A percentile compares a stretch with the other conserved stretches of the same genome.
Conservation (phyloP, 2,113 vertebrate species). For the cattle (Bos taurus) region DNA sequence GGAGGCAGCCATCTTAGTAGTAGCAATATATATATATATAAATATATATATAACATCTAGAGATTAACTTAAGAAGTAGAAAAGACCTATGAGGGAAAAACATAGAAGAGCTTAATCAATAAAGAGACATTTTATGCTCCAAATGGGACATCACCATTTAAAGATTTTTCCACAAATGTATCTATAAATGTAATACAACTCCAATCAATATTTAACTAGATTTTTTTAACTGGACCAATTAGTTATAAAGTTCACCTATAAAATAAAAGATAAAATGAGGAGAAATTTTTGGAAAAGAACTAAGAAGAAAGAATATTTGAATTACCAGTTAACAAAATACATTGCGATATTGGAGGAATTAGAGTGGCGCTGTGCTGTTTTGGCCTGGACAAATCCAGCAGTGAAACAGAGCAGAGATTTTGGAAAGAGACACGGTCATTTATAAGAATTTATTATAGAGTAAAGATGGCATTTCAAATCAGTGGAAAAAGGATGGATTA, state of each 20-base stretch:
- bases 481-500: slow-evolving; percentile 34
- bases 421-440: neutral
- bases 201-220: neutral
- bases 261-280: neutral
- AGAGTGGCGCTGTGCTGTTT: neutral
- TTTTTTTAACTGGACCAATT: slow-evolving; percentile 5
- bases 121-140: neutral
- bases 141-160: neutral
- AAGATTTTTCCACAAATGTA: neutral
- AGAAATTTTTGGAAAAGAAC: slow-evolving; percentile 11
- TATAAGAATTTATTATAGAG: slow-evolving; percentile 28
- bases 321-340: neutral
- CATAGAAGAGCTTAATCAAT: neutral
- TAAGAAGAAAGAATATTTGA: neutral
- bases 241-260: neutral
- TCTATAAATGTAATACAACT: neutral
- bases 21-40: neutral
- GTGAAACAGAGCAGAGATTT: neutral
- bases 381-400: slow-evolving; percentile 6
- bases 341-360: neutral
- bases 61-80: neutral
- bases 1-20: neutral
- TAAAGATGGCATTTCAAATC: slow-evolving; percentile 26
- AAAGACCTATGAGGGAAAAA: neutral
- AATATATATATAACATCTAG: neutral